Conservation (phyloP, 1,140 invertebrate species). For the Diachasmimorpha longicaudata region DNA sequence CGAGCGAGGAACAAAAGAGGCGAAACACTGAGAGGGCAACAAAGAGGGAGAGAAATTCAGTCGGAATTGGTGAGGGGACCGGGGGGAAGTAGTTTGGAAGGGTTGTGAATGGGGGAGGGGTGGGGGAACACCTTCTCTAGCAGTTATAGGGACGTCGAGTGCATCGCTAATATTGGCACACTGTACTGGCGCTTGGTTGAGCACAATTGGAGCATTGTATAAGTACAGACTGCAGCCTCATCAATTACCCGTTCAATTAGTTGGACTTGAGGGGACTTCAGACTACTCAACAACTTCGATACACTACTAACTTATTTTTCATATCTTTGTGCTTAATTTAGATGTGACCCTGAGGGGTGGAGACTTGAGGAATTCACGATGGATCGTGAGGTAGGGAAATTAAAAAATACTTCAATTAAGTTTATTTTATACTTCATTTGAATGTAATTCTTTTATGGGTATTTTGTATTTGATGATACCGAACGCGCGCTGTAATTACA, state of each 20-base stretch:
- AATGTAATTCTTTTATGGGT: too few relatives aligned
- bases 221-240: conserved; percentile 53
- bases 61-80: neutral
- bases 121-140: neutral
- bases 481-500: too few relatives aligned
- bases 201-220: conserved; percentile 54
- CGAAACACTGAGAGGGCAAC: neutral
- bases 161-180: conserved; percentile 55
- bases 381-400: too few relatives aligned
- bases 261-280: conserved; percentile 30
- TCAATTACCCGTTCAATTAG: conserved; percentile 53
- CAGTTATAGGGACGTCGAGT: conserved; percentile 50
- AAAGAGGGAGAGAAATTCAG: neutral
- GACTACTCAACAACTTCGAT: neutral
- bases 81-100: conserved; percentile 18
- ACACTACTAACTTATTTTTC: neutral
- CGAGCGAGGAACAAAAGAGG: neutral
- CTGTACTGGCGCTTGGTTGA: conserved; percentile 44
- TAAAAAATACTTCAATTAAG: too few relatives aligned
- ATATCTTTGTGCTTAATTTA: neutral
- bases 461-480: too few relatives aligned
- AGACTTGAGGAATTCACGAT: neutral
- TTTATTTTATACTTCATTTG: too few relatives aligned
- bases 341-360: neutral
- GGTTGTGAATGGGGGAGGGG: conserved; percentile 21